A percentile compares a stretch with the other conserved stretches of the same genome.
These are phyloP conservation scores for Rotaria magnacalcarata DNA, from an alignment of 2,888 invertebrate species.

Conservation along the genomic window DNA sequence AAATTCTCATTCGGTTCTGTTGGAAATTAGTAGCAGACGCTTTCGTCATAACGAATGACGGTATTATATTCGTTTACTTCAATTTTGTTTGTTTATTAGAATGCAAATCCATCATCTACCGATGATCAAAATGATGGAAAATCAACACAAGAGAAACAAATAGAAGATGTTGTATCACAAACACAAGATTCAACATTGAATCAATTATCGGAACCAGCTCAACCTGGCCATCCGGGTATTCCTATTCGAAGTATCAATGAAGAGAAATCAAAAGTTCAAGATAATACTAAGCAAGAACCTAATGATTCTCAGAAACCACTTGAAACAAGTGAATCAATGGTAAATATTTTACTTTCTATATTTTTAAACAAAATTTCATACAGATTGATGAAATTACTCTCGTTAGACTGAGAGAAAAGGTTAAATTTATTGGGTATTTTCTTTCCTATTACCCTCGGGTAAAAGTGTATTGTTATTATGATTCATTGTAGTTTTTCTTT, in stretches of 20 bases:
- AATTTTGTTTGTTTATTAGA: too few species aligned
- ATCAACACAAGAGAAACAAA: too few species aligned
- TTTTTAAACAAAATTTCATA: not conserved
- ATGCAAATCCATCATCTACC: too few species aligned
- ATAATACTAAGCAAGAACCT: not conserved
- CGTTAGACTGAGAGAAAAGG: not conserved
- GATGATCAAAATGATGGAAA: too few species aligned
- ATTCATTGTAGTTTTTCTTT: not conserved
- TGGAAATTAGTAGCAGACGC: too few species aligned
- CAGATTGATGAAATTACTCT: too few species aligned
- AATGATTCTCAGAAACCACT: not conserved
- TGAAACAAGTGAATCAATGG: not conserved
- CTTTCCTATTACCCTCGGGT: not conserved
- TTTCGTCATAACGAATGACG: too few species aligned
- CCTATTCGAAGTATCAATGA: not conserved
- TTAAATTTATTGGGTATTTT: not conserved
- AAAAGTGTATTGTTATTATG: not conserved
- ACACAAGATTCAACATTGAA: not conserved
- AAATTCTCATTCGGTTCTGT: too few species aligned
- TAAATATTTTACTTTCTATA: not conserved
- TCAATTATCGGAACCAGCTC: not conserved
- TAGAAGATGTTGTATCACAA: too few species aligned
- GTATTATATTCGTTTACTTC: too few species aligned
- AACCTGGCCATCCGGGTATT: not conserved
- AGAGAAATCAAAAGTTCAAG: not conserved